Evolutionary conservation across 2,113 vertebrate genomes (phyloP).

Genomic region (Indicator indicator): DNA sequence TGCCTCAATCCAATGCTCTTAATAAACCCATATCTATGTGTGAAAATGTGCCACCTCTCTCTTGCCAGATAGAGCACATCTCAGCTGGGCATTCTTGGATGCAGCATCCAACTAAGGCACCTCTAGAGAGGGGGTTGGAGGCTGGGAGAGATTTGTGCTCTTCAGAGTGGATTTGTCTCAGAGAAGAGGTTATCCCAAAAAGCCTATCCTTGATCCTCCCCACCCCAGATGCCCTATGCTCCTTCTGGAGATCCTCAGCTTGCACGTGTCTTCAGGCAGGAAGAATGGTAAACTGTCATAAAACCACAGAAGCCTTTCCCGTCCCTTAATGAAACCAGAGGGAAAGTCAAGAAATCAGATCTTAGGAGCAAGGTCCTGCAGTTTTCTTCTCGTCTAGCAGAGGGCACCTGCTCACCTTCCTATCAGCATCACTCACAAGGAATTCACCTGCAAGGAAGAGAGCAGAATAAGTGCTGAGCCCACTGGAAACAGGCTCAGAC

Average conservation of each 20-base stretch:
- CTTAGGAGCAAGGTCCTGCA: neutral
- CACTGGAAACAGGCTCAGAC: neutral
- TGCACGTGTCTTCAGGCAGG: neutral
- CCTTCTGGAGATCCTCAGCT: neutral
- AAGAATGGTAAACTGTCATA: neutral
- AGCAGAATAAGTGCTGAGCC: neutral
- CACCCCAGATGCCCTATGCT: fast-evolving
- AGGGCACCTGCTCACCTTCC: neutral
- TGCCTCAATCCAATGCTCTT: neutral
- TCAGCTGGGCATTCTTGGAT: neutral
- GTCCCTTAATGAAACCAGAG: neutral
- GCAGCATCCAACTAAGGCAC: neutral
- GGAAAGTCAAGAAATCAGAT: neutral
- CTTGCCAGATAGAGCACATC: neutral
- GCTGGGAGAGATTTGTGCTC: neutral
- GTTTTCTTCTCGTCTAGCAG: neutral
- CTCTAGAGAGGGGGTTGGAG: neutral
- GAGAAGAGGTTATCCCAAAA: neutral
- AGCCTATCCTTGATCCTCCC: fast-evolving
- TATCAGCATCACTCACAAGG: neutral
- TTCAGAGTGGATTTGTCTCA: neutral
- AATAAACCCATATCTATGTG: neutral
- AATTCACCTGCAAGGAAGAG: neutral
- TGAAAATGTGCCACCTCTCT: neutral
- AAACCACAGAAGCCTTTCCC: neutral